These are phyloP conservation scores for Catotricha subobsoleta DNA, from an alignment of 2,888 invertebrate species.

Conservation along the genomic window DNA sequence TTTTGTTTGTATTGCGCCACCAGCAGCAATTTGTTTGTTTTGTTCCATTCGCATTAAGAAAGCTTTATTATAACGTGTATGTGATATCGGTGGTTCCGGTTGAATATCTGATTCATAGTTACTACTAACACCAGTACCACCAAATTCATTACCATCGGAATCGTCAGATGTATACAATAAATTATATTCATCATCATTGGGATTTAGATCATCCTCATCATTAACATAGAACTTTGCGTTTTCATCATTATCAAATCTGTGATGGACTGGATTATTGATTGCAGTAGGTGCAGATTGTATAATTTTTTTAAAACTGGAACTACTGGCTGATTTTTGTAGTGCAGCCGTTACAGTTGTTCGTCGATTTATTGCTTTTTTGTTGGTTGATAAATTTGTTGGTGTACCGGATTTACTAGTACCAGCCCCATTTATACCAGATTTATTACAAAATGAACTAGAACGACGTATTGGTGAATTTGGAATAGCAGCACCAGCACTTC, in stretches of 20 bases:
- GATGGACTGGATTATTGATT: not conserved
- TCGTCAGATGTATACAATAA: constrained; percentile 21
- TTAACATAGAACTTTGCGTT: constrained; percentile 25
- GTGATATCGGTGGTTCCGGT: constrained; percentile 24
- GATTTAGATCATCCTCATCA: constrained; percentile 22
- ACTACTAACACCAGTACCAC: constrained; percentile 20
- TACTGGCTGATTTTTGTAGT: constrained; percentile 29
- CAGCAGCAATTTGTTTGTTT: constrained; percentile 25
- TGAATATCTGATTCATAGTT: not conserved
- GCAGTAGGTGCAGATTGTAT: constrained; percentile 8
- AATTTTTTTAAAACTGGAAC: constrained; percentile 25
- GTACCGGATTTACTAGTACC: not conserved
- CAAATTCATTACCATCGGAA: constrained; percentile 34
- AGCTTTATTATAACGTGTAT: constrained; percentile 54
- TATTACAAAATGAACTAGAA: constrained; percentile 45
- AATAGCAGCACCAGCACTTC: not conserved
- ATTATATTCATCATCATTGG: constrained; percentile 15
- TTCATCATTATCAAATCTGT: constrained; percentile 20
- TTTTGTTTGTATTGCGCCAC: constrained; percentile 9
- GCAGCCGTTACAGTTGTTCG: constrained; percentile 14
- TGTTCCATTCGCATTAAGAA: constrained; percentile 40
- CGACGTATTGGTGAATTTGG: constrained; percentile 36
- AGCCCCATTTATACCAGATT: constrained; percentile 13
- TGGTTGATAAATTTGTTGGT: constrained; percentile 12
- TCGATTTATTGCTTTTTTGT: constrained; percentile 13